Conservation (phyloP, 2,888 invertebrate species). For the Microplitis manilae region DNA sequence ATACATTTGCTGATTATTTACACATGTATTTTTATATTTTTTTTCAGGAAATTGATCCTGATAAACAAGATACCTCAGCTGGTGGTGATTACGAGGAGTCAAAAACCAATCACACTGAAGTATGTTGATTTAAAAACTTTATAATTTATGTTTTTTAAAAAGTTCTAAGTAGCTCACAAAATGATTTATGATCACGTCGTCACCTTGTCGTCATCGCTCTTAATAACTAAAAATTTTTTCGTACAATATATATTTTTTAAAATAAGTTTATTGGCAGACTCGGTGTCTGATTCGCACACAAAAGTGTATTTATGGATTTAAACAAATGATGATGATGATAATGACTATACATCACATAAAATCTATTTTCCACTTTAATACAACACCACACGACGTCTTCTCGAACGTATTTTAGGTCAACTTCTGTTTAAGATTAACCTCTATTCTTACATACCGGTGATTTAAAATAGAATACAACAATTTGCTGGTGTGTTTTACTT, state of each 20-base stretch:
- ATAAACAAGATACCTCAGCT: slow-evolving; percentile 75
- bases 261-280: slow-evolving; percentile 48
- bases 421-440: slow-evolving; percentile 67
- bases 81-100: slow-evolving; percentile 67
- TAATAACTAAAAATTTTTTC: slow-evolving; percentile 45
- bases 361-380: slow-evolving; percentile 51
- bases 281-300: slow-evolving; percentile 38
- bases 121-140: slow-evolving; percentile 59
- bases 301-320: slow-evolving; percentile 6
- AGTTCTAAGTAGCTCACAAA: not conserved
- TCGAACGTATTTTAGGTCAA: slow-evolving; percentile 62
- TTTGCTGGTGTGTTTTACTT: slow-evolving; percentile 44
- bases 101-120: slow-evolving; percentile 69
- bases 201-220: slow-evolving; percentile 40
- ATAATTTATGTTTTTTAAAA: slow-evolving; percentile 2
- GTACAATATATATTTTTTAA: slow-evolving; percentile 18
- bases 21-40: slow-evolving; percentile 54
- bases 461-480: slow-evolving; percentile 63
- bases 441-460: slow-evolving; percentile 63
- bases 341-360: slow-evolving; percentile 48
- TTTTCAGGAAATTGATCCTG: slow-evolving; percentile 80
- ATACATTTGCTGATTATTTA: slow-evolving; percentile 31
- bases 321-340: slow-evolving; percentile 28
- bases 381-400: slow-evolving; percentile 30
- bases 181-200: slow-evolving; percentile 5